Conservation (phyloP, 2,113 vertebrate species). For the Hydrochoerus hydrochaeris region DNA sequence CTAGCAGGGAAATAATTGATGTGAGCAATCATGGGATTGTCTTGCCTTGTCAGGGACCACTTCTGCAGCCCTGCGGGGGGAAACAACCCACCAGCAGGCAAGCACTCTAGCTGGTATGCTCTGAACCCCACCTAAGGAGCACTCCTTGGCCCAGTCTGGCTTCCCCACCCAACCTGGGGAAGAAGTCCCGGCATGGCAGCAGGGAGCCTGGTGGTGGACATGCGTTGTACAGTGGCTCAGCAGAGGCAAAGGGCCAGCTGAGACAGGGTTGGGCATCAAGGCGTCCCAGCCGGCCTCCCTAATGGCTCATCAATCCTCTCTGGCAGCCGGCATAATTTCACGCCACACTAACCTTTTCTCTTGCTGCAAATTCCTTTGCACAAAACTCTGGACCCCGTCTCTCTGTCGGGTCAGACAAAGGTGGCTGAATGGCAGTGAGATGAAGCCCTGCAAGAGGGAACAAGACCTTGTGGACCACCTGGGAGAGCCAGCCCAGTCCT, state of each 20-base stretch:
- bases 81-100: not conserved
- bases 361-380: slow-evolving; percentile 75
- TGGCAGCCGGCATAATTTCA: slow-evolving; percentile 72
- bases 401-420: slow-evolving; percentile 64
- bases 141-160: not conserved
- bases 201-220: not conserved
- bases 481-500: slow-evolving; percentile 26
- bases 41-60: slow-evolving; percentile 58
- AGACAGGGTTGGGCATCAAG: slow-evolving; percentile 15
- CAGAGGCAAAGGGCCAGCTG: not conserved
- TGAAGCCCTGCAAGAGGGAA: not conserved
- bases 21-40: slow-evolving; percentile 75
- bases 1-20: slow-evolving; percentile 82
- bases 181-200: not conserved
- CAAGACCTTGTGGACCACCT: not conserved
- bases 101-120: not conserved
- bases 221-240: not conserved
- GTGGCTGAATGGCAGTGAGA: slow-evolving; percentile 31
- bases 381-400: slow-evolving; percentile 25
- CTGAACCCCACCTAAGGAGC: not conserved
- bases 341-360: slow-evolving; percentile 60
- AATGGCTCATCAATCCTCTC: slow-evolving; percentile 71
- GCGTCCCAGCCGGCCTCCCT: slow-evolving; percentile 47
- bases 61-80: not conserved
- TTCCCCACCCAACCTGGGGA: not conserved